These are phyloP conservation scores for Ascidia mentula DNA, from an alignment of 23 tunicate species.

Conservation along the genomic window DNA sequence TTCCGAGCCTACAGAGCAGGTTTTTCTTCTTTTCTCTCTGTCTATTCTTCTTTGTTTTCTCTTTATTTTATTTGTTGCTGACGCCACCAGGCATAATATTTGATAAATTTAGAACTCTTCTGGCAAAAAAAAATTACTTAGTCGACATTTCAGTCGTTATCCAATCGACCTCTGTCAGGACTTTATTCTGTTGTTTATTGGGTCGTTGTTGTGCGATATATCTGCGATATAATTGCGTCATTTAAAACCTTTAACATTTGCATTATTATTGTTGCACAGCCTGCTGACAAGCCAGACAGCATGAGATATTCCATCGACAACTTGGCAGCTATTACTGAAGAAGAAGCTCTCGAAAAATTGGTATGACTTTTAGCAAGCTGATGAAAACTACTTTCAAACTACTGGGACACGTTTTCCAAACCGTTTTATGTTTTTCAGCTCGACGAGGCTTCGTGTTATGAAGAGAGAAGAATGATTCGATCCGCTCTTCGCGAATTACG, in stretches of 20 bases:
- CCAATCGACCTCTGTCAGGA: too few species aligned
- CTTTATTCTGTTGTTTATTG: neutral
- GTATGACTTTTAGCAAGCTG: conserved; percentile 23
- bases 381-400: neutral
- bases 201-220: neutral
- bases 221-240: neutral
- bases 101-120: too few species aligned
- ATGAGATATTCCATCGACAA: conserved; percentile 60
- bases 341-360: conserved; percentile 57
- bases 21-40: neutral
- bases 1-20: neutral
- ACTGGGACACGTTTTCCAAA: neutral
- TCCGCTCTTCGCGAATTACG: conserved; percentile 59
- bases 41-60: too few species aligned
- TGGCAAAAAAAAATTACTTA: too few species aligned
- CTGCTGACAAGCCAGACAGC: conserved; percentile 4
- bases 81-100: too few species aligned
- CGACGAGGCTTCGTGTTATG: conserved; percentile 57
- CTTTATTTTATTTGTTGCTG: too few species aligned
- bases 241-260: neutral
- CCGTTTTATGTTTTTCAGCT: conserved; percentile 42
- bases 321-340: conserved; percentile 50
- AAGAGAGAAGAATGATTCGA: conserved; percentile 73
- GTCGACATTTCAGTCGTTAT: too few species aligned
- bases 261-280: neutral